Evolutionary conservation across 1,140 invertebrate genomes (phyloP).

Genomic region (Penaeus japonicus): DNA sequence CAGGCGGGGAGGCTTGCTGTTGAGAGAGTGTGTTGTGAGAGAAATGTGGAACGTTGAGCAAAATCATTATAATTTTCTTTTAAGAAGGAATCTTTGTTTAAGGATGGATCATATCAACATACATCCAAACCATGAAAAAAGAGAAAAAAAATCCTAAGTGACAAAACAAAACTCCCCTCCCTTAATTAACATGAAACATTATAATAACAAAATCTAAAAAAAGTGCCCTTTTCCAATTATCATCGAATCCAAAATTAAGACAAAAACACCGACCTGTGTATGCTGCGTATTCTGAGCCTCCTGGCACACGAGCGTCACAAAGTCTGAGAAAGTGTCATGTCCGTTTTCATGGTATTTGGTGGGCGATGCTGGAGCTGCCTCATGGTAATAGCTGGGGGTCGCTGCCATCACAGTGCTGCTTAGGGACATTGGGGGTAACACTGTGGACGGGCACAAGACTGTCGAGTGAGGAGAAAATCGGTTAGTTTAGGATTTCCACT

Average conservation of each 20-base stretch:
- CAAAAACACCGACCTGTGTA: constrained; percentile 77
- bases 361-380: constrained; percentile 71
- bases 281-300: constrained; percentile 76
- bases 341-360: constrained; percentile 83
- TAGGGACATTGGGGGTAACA: constrained; percentile 50
- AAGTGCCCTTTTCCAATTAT: not conserved
- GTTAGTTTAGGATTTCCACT: too few species aligned
- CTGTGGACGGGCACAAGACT: not conserved
- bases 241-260: constrained; percentile 65
- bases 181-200: too few species aligned
- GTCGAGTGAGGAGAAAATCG: too few species aligned
- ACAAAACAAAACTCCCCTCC: too few species aligned
- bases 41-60: not conserved
- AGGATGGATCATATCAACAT: constrained; percentile 1
- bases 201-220: too few species aligned
- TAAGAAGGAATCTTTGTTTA: not conserved
- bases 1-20: constrained; percentile 52
- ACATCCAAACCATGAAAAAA: not conserved
- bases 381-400: constrained; percentile 68
- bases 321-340: constrained; percentile 92
- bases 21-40: not conserved
- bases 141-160: too few species aligned
- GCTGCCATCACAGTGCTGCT: constrained; percentile 70
- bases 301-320: constrained; percentile 95
- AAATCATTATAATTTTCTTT: constrained; percentile 15